Evolutionary conservation across 2,113 vertebrate genomes (phyloP).

Genomic region (Parotia lawesii): DNA sequence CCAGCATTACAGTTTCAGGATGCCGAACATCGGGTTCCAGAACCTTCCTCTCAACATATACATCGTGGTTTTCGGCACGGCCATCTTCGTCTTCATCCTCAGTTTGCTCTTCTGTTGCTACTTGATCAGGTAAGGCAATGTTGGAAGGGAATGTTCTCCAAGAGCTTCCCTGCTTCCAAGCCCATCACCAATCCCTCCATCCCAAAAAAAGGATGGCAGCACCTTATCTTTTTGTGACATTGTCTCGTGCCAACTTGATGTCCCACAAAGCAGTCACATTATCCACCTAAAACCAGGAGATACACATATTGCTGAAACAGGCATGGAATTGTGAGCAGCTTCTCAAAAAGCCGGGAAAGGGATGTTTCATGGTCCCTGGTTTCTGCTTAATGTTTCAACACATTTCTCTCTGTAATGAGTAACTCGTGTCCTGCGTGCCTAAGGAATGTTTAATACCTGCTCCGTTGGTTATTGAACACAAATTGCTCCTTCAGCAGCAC

Average conservation of each 20-base stretch:
- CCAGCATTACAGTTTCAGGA: slow-evolving; percentile 95
- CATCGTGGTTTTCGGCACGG: slow-evolving; percentile 97
- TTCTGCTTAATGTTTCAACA: slow-evolving; percentile 15
- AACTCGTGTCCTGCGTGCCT: background rate
- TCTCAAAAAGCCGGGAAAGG: background rate
- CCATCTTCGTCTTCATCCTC: slow-evolving; percentile 98
- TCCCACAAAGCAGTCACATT: background rate
- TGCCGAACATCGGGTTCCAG: slow-evolving; percentile 99
- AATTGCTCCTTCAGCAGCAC: slow-evolving; percentile 68
- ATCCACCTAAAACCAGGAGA: background rate
- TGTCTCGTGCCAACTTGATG: accelerated
- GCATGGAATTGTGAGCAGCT: background rate
- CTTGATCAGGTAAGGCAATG: slow-evolving; percentile 88
- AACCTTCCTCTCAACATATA: slow-evolving; percentile 99
- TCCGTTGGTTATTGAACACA: background rate
- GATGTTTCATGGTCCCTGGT: background rate
- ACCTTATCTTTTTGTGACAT: accelerated
- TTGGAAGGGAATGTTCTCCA: slow-evolving; percentile 57
- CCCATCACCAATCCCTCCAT: background rate
- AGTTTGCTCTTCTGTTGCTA: slow-evolving; percentile 99
- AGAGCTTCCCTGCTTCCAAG: background rate
- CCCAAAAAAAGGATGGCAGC: background rate
- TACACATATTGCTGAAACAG: accelerated
- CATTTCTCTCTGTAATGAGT: slow-evolving; percentile 12
- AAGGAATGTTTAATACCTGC: slow-evolving; percentile 35